Evolutionary conservation across 1,140 invertebrate genomes (phyloP).

Genomic region (Calliphora vicina): DNA sequence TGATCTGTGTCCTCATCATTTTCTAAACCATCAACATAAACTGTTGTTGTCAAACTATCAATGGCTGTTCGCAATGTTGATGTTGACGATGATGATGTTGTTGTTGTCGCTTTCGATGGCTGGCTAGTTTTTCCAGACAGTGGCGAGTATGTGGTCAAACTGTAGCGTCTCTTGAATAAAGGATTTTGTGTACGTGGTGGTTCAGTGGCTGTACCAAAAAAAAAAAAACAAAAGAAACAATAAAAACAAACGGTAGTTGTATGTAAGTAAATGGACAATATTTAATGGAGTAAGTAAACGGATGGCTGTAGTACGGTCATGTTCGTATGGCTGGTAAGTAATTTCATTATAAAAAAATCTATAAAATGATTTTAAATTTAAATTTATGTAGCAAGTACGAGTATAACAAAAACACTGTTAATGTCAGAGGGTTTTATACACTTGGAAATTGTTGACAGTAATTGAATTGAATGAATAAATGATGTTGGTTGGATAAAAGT

Average conservation of each 20-base stretch:
- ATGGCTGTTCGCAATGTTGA: constrained; percentile 10
- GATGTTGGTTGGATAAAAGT: no score
- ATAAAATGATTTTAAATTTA: neutral
- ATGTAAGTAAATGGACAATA: neutral
- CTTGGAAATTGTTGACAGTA: neutral
- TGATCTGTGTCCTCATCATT: constrained; percentile 53
- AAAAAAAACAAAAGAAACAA: constrained; percentile 6
- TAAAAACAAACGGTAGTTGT: neutral
- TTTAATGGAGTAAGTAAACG: neutral
- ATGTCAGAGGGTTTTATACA: neutral
- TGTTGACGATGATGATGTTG: neutral
- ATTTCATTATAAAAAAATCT: neutral
- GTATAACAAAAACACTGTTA: neutral
- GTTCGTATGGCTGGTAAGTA: neutral
- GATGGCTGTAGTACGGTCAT: neutral
- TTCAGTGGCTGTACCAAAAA: constrained; percentile 47
- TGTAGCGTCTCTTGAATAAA: constrained; percentile 55
- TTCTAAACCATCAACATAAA: constrained; percentile 37
- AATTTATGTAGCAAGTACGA: no score
- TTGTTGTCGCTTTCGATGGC: constrained; percentile 18
- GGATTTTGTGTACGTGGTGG: constrained; percentile 56
- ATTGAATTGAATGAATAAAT: neutral
- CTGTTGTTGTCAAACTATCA: constrained; percentile 39
- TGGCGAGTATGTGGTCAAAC: constrained; percentile 38
- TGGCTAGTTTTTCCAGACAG: constrained; percentile 11